These are phyloP conservation scores for Conops quadrifasciatus DNA, from an alignment of 2,888 invertebrate species.

Conservation along the genomic window DNA sequence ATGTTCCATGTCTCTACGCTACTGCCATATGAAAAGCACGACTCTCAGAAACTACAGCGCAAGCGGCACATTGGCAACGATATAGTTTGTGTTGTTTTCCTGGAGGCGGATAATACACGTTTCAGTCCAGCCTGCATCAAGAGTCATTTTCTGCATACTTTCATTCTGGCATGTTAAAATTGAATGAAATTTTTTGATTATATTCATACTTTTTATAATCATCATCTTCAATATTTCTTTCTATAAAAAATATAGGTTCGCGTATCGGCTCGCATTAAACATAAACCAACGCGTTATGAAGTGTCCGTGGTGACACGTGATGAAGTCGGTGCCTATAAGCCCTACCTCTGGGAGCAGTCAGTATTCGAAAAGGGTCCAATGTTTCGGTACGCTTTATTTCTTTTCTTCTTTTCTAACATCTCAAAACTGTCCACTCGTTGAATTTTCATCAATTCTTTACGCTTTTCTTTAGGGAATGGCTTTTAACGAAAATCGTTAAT, in stretches of 20 bases:
- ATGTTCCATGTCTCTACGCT: slow-evolving; percentile 96
- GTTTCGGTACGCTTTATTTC: slow-evolving; percentile 74
- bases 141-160: slow-evolving; percentile 93
- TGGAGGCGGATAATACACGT: slow-evolving; percentile 91
- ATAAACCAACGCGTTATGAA: slow-evolving; percentile 87
- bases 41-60: slow-evolving; percentile 91
- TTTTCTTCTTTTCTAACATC: not conserved
- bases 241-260: slow-evolving; percentile 70
- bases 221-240: not conserved
- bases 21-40: slow-evolving; percentile 90
- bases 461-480: slow-evolving; percentile 75
- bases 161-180: slow-evolving; percentile 72
- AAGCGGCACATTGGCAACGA: slow-evolving; percentile 95
- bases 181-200: not conserved
- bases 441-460: no score
- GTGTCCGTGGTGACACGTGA: slow-evolving; percentile 92
- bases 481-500: slow-evolving; percentile 91
- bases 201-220: not conserved
- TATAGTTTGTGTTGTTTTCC: slow-evolving; percentile 92
- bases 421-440: slow-evolving; percentile 7
- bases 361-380: slow-evolving; percentile 93
- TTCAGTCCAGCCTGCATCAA: slow-evolving; percentile 95
- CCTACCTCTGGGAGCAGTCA: slow-evolving; percentile 94
- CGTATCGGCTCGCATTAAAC: slow-evolving; percentile 85
- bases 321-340: slow-evolving; percentile 95